Evolutionary conservation across 2,797 vertebrate species (phyloP), one percentile per base, ranked within the genome.

Genomic region (Siniperca scherzeri): DNA sequence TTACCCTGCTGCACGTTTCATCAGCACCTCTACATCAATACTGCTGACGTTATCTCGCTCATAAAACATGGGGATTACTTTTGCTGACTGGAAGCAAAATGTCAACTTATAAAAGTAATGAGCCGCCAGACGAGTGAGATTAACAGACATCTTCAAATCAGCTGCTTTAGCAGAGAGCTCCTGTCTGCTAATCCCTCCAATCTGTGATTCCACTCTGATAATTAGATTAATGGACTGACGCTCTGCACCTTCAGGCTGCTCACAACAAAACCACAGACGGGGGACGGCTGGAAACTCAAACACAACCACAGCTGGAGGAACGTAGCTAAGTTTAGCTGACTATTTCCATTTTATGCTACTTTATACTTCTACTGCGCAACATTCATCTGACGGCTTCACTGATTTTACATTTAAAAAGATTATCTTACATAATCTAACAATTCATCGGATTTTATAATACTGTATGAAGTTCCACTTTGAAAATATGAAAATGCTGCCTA

Each of bases 131-230:
- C 40, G 27, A 76, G 59, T 3, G 64, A 70, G 79, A 88, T 87
- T 82, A 89, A 52, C 72, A 52, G 65, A 81, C 82, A 67, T 87
- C 78, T 77, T 88, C 55, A 60, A 67, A 72, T 84, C 82, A 56
- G 70, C 40, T 72, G 82, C 64, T 87, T 61, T 56, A 65, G 82
- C 78, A 14, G 46, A 70, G 64, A 65, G 79, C 70, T 80, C 50
- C 80, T 42, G 67, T 53, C 82, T 27, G 78, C 56, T 86, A 91
- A 91, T 89, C 82, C 78, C 59, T 79, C 71, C 79, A 83, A 83
- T 90, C 84, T 87, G 81, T 48, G 68, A 90, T 82, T 71, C 76
- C 75, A 70, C 50, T 36, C 44, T 17, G 72, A 86, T 89, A 87
- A 88, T 87, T 81, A 80, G 83, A 89, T 84, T 77, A 88, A 85